Evolutionary conservation across 2,797 vertebrate species (phyloP), one percentile per base, ranked within the genome.

Genomic region (Leuciscus waleckii): DNA sequence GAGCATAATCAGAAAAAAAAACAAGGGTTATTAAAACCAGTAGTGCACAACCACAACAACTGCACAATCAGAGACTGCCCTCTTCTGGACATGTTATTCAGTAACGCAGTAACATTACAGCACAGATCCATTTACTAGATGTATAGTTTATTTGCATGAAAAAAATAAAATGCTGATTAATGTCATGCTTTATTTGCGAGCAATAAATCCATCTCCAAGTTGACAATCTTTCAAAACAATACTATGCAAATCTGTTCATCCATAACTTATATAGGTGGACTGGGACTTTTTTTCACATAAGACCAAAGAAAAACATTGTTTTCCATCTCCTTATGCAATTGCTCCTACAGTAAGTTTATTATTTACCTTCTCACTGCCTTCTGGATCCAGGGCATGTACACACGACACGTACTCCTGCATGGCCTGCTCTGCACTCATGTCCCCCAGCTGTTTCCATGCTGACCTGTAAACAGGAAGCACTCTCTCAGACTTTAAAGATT

Each of bases 381-480:
- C 95, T 82, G 98, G 97, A 90, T 99, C 98, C 86, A 99, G 92
- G 85, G 96, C 94, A 83, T 96, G 96, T 88, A 99, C 96, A 51
- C 94, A 94, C 37, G 96, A 94, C 29, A 99, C 90, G 43, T 99
- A 99, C 73, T 99, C 98, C 91, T 94, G 95, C 98, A 99, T 99
- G 37, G 98, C 98, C 89, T 98, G 97, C 54, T 96, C 95, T 5
- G 92, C 89, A 78, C 94, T 97, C 94, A 96, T 97, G 89, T 98
- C 97, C 39, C 96, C 96, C 74, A 99, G 94, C 73, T 97, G 97
- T 92, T 98, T 99, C 98, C 98, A 99, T 1, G 97, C 97, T 90
- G 98, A 96, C 98, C 98, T 99, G 92, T 0, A 85, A 87, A 84
- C 43, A 74, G 56, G 49, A 71, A 90, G 35, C 49, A 76, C 23